Base-by-base conservation (phyloP, 2,888 invertebrate species). In the Crioceris asparagi region DNA sequence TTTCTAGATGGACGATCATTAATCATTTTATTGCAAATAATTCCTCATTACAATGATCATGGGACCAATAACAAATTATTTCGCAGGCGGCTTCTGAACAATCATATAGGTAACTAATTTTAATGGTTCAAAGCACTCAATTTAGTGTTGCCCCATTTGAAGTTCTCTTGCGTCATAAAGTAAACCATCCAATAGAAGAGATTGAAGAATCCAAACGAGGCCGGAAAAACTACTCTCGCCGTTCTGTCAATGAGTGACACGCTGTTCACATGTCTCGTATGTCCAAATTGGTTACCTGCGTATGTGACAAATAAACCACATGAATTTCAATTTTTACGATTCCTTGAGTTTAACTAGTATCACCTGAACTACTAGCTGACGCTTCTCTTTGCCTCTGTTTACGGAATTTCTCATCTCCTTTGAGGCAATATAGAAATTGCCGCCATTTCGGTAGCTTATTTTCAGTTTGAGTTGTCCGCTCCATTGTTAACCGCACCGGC, bases 141-240 rank as follows among this genome's bases (percentile, higher is more conserved):
- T 50, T 77, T 75, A 47, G 75, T 75, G 60, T 80, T 79, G 36
- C 75, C 76, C 80, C 80, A 80, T 44, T 77, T 74, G 58, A 81
- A 82, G 56, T 80, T 78, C 44, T 80, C 78, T 53, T 79, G 83
- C 42, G 79, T 81, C 55, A 80, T 78, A 11, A 82, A 82, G 61
- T 87, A 90, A 23, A 80, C 75, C 61, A 86, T 65, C 92, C 93
- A 94, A 64, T 94, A 94, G 56, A 83, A 77, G 35, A 92, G 66
- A 61, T 92, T 93, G 44, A 93, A 79, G 0, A 87, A 62, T 0
- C 80, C 77, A 59, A 93, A 93, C 1, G 87, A 85, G 8, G 85
- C 77, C 2, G 93, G 92, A 59, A 88, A 87, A 32, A 87, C 67
- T 32, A 87, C 67, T 32, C 91, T 70, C 0, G 91, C 83, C 1